Conservation (phyloP, 2,797 vertebrate genomes). For the Siniperca obscura region DNA sequence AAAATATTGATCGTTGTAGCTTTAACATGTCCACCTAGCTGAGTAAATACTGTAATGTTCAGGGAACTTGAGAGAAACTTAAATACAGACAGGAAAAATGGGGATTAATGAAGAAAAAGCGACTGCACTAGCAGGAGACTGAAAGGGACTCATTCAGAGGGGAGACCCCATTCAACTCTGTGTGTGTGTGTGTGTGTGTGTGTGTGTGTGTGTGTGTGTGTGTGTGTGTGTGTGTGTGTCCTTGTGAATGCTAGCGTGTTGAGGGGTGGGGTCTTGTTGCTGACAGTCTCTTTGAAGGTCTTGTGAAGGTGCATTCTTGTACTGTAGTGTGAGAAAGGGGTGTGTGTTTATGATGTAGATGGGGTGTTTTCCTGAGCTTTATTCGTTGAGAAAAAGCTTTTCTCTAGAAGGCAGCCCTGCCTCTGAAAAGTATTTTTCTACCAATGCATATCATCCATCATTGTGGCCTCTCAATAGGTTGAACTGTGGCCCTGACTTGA, state of each 20-base stretch:
- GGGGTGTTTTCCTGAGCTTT: slow-evolving; percentile 33
- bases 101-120: slow-evolving; percentile 29
- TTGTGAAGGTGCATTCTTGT: slow-evolving; percentile 51
- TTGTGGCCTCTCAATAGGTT: slow-evolving; percentile 1
- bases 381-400: slow-evolving; percentile 7
- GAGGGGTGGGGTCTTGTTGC: slow-evolving; percentile 47
- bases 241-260: slow-evolving; percentile 34
- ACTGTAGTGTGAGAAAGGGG: slow-evolving; percentile 31
- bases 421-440: background rate
- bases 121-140: slow-evolving; percentile 34
- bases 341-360: slow-evolving; percentile 26
- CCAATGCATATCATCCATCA: slow-evolving; percentile 7
- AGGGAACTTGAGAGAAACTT: background rate
- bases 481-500: slow-evolving; percentile 3
- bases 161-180: slow-evolving; percentile 40
- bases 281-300: slow-evolving; percentile 36
- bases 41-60: background rate
- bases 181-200: slow-evolving; percentile 5
- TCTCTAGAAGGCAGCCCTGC: background rate
- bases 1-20: background rate
- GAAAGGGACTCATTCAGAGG: slow-evolving; percentile 67
- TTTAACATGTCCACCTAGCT: background rate
- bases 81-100: slow-evolving; percentile 10
- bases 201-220: slow-evolving; percentile 27
- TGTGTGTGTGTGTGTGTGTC: slow-evolving; percentile 17